A percentile compares a stretch with the other conserved stretches of the same genome.
phyloP scores from a whole-genome alignment of 1,140 invertebrate genomes.

The Micrasema longulum region DNA sequence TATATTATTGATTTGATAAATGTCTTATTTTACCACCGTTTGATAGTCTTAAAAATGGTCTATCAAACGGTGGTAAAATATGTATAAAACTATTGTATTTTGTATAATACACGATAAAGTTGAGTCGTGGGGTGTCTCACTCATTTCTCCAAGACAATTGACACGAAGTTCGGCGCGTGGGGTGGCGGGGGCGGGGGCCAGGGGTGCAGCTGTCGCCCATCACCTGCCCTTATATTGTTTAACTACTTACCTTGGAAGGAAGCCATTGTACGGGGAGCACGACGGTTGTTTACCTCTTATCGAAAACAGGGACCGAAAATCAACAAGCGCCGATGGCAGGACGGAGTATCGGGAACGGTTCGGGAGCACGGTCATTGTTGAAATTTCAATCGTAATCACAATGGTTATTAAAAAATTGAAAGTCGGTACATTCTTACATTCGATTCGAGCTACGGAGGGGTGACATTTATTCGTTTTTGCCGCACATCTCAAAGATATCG shows the following conservation, averaged over 20 bases:
- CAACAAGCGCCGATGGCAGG: conserved; percentile 2
- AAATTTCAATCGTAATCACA: no score
- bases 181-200: conserved; percentile 4
- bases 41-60: no score
- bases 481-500: no score
- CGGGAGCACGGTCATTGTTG: neutral
- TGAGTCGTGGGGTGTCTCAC: conserved; percentile 15
- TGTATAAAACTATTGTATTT: neutral
- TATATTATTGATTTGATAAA: no score
- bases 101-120: neutral
- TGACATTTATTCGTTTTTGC: no score
- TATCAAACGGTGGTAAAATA: no score
- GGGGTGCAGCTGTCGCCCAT: conserved; percentile 36
- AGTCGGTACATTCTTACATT: no score
- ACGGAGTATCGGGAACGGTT: neutral
- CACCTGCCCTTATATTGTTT: conserved; percentile 36
- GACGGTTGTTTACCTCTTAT: conserved; percentile 17
- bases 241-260: conserved; percentile 13
- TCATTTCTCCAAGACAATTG: conserved; percentile 37
- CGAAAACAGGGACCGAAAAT: conserved; percentile 14
- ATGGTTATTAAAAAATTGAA: no score
- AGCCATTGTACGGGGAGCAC: conserved; percentile 10
- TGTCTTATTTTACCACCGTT: no score
- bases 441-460: no score
- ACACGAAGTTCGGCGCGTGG: neutral